These are phyloP conservation scores for Apteryx owenii DNA, from an alignment of 2,113 vertebrate genomes.

Conservation along the genomic window DNA sequence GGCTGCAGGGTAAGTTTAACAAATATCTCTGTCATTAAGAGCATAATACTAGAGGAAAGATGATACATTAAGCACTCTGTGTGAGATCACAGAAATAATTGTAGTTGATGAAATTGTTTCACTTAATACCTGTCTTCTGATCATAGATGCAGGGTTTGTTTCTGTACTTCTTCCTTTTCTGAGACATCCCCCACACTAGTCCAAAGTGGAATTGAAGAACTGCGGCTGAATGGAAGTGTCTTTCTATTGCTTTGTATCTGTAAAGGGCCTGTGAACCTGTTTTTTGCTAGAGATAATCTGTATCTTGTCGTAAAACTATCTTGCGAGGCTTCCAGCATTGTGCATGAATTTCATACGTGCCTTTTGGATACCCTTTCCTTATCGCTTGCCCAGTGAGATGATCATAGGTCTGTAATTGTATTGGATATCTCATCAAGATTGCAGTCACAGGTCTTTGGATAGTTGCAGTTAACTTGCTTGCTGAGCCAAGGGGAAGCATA, in stretches of 20 bases:
- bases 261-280: background rate
- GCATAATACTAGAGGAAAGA: background rate
- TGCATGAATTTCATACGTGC: background rate
- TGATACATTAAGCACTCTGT: rapidly evolving
- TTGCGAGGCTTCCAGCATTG: background rate
- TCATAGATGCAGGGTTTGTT: background rate
- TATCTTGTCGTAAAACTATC: background rate
- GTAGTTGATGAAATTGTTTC: background rate
- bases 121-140: background rate
- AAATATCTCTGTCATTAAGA: background rate
- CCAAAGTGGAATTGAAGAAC: background rate
- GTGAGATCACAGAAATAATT: background rate
- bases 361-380: background rate
- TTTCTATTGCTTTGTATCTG: background rate
- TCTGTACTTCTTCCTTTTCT: background rate
- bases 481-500: background rate
- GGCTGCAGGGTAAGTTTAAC: background rate
- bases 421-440: background rate
- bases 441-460: background rate
- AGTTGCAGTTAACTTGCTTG: background rate
- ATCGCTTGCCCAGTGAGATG: background rate
- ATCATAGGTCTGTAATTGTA: background rate
- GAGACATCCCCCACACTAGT: rapidly evolving
- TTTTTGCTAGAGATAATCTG: background rate
- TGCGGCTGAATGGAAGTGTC: background rate